These are phyloP conservation scores for Seira musarum DNA, from an alignment of 2,888 invertebrate species.

Conservation along the genomic window DNA sequence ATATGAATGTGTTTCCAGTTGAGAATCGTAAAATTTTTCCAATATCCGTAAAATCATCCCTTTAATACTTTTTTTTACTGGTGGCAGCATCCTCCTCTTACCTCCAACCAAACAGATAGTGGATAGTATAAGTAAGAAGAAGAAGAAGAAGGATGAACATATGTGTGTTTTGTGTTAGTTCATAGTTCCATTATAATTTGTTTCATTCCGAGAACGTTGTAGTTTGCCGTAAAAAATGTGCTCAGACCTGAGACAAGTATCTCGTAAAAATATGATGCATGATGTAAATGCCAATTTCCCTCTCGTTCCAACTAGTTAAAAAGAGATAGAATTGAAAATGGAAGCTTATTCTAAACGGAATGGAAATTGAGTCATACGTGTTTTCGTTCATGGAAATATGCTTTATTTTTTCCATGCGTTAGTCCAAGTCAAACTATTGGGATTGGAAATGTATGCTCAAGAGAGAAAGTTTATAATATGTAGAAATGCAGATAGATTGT, in stretches of 20 bases:
- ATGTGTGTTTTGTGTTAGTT: too few relatives aligned
- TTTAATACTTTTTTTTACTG: conserved; percentile 15
- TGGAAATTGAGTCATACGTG: conserved; percentile 48
- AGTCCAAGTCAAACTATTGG: too few relatives aligned
- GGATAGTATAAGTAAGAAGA: too few relatives aligned
- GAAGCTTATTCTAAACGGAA: conserved; percentile 8
- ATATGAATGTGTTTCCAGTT: conserved; percentile 22
- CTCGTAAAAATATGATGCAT: conserved; percentile 60
- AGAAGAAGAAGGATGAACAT: too few relatives aligned
- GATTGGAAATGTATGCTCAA: too few relatives aligned
- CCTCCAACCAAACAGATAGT: too few relatives aligned
- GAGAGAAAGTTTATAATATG: too few relatives aligned
- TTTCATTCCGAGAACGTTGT: conserved; percentile 53
- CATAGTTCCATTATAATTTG: conserved; percentile 57
- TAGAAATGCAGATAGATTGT: too few relatives aligned
- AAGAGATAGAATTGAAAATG: conserved; percentile 51
- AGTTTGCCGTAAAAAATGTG: conserved; percentile 35
- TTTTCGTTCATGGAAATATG: too few relatives aligned
- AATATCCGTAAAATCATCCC: conserved; percentile 62
- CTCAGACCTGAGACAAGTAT: conserved; percentile 44
- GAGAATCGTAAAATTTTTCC: conserved; percentile 56
- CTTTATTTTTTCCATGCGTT: too few relatives aligned
- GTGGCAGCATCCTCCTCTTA: too few relatives aligned
- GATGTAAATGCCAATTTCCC: conserved; percentile 56
- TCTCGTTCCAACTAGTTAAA: conserved; percentile 27